Evolutionary conservation across 2,888 invertebrate genomes (phyloP).

Genomic region (Athalia rosae): DNA sequence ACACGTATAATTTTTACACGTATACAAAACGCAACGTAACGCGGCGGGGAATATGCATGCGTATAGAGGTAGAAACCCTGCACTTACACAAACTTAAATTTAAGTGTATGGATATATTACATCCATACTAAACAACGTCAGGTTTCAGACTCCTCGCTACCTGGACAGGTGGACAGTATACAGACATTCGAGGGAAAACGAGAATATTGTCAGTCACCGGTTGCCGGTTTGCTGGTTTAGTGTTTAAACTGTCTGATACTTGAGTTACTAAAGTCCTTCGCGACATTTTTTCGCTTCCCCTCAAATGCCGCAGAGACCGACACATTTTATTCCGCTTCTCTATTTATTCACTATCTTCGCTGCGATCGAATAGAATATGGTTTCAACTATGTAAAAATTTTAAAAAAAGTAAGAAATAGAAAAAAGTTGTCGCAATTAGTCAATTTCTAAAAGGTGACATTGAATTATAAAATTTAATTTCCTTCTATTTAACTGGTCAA

Average conservation of each 20-base stretch:
- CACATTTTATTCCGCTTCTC: neutral
- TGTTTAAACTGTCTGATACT: neutral
- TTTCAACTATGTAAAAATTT: too few species aligned
- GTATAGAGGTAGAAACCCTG: neutral
- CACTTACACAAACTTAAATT: conserved; percentile 5
- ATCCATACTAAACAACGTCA: conserved; percentile 30
- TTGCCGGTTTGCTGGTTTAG: neutral
- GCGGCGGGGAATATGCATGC: neutral
- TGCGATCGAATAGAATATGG: too few species aligned
- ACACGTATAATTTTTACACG: neutral
- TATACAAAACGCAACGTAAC: neutral
- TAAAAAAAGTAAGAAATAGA: too few species aligned
- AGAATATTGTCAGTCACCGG: conserved; percentile 16
- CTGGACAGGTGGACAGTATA: conserved; percentile 37
- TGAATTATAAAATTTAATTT: too few species aligned
- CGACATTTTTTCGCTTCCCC: neutral
- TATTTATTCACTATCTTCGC: neutral
- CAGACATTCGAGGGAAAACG: conserved; percentile 2
- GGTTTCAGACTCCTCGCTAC: conserved; percentile 25
- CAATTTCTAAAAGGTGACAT: too few species aligned
- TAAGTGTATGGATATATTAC: neutral
- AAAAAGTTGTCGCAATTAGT: too few species aligned
- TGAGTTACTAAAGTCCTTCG: neutral
- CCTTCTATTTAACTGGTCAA: too few species aligned
- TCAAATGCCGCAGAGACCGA: neutral